A percentile compares a stretch with the other conserved stretches of the same genome.
These are phyloP conservation scores for Meta bourneti DNA, from an alignment of 2,888 invertebrate genomes.

Conservation along the genomic window DNA sequence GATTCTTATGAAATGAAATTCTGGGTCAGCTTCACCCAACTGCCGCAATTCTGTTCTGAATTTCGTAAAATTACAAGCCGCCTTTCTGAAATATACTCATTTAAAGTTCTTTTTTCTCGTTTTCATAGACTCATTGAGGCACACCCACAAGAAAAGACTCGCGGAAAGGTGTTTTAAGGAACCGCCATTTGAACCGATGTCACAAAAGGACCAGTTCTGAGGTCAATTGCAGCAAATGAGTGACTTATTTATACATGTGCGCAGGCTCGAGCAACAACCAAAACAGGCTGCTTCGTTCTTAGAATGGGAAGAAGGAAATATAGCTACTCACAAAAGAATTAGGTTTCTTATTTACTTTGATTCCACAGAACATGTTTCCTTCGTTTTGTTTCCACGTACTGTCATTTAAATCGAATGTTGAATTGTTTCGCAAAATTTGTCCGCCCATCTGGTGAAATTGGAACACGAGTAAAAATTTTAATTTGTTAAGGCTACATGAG, in stretches of 20 bases:
- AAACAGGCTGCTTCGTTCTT: not conserved
- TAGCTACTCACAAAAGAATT: conserved; percentile 4
- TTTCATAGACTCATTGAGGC: not conserved
- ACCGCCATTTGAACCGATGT: conserved; percentile 40
- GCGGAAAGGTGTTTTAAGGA: not conserved
- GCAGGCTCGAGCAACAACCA: not conserved
- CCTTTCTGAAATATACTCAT: too few relatives aligned
- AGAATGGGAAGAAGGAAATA: not conserved
- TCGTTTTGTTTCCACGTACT: conserved; percentile 8
- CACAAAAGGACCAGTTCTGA: conserved; percentile 44
- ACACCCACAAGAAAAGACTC: conserved; percentile 32
- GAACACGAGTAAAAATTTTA: too few relatives aligned
- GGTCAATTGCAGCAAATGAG: conserved; percentile 52
- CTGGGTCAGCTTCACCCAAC: too few relatives aligned
- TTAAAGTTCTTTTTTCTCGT: too few relatives aligned
- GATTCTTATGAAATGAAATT: too few relatives aligned
- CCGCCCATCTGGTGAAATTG: too few relatives aligned
- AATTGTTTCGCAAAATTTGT: too few relatives aligned
- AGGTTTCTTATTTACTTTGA: conserved; percentile 1
- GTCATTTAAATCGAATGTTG: not conserved
- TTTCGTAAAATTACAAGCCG: conserved; percentile 1
- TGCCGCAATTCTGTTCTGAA: not conserved
- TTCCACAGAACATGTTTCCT: not conserved
- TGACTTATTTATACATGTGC: not conserved
- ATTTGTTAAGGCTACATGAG: too few relatives aligned